Conservation (phyloP, 2,888 invertebrate species). For the Chymomyza caudatula region DNA sequence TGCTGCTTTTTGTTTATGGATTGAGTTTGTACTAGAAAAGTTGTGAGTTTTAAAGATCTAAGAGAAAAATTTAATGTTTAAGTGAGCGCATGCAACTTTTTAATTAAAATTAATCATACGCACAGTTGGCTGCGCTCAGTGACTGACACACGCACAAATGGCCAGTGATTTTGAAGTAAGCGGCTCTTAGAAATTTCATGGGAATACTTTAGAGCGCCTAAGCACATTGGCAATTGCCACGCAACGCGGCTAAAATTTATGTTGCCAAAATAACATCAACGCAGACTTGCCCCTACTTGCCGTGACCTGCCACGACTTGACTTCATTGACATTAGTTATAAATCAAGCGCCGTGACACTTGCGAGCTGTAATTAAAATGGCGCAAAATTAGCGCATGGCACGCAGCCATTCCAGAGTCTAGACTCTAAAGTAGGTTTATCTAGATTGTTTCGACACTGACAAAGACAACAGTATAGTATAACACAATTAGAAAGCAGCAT, state of each 20-base stretch:
- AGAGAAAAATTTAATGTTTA: constrained; percentile 39
- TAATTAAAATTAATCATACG: constrained; percentile 63
- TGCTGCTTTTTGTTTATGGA: constrained; percentile 52
- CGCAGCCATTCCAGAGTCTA: not conserved
- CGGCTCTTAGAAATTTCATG: not conserved
- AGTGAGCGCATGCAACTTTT: constrained; percentile 50
- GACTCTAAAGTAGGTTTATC: not conserved
- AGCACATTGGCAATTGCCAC: constrained; percentile 20
- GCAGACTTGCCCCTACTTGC: constrained; percentile 19
- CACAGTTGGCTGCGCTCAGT: constrained; percentile 34
- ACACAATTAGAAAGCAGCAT: too few relatives aligned
- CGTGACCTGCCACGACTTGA: constrained; percentile 23
- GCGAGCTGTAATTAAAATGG: constrained; percentile 39
- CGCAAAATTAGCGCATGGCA: constrained; percentile 15
- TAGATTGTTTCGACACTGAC: not conserved
- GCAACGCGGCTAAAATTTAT: constrained; percentile 13
- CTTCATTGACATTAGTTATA: constrained; percentile 39
- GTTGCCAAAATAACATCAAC: not conserved
- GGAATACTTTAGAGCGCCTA: not conserved
- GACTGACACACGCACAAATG: not conserved
- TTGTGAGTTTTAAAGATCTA: not conserved
- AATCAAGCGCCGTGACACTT: constrained; percentile 49
- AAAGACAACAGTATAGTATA: not conserved
- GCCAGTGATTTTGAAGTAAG: not conserved
- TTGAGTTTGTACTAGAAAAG: constrained; percentile 30